Base-by-base conservation (phyloP, 2,113 vertebrate species). In the Uria lomvia region DNA sequence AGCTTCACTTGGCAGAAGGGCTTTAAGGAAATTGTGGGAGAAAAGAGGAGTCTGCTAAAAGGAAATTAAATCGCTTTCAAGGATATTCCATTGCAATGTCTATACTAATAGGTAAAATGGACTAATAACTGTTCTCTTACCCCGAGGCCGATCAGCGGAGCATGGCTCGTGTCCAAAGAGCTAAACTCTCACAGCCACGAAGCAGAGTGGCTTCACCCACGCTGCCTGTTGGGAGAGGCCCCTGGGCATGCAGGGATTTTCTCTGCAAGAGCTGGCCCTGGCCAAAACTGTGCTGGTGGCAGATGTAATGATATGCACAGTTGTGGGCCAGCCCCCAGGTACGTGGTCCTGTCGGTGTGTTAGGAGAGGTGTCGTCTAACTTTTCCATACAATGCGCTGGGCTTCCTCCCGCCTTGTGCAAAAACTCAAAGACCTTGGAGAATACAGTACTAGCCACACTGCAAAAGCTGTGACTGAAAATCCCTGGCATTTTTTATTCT, bases 11-110 rank as follows among this genome's bases (percentile, higher is more conserved):
- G 79, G 65, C 86, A 92, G 83, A 81, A 91, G 49, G 72, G 71
- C 83, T 92, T 77, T 2, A 60, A 96, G 90, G 90, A 96, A 96
- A 92, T 60, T 84, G 81, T 52, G 27, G 47, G 26, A 95, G 63
- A 93, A 85, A 53, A 89, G 73, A 92, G 63, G 29, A 93, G 63
- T 60, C 79, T 74, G 75, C 79, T 95, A 86, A 81, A 93, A 81
- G 75, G 79, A 92, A 96, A 96, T 96, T 74, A 93, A 95, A 88
- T 92, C 1, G 1, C 75, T 90, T 94, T 91, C 67, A 96, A 90
- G 79, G 95, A 59, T 86, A 88, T 84, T 95, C 82, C 75, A 88
- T 77, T 92, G 92, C 90, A 65, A n/a, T 72, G 70, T 85, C 77
- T 85, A 47, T 79, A 76, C 87, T 96, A 96, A 75, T 90, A 91